Base-by-base conservation (phyloP, 2,113 vertebrate species). In the Meles meles region DNA sequence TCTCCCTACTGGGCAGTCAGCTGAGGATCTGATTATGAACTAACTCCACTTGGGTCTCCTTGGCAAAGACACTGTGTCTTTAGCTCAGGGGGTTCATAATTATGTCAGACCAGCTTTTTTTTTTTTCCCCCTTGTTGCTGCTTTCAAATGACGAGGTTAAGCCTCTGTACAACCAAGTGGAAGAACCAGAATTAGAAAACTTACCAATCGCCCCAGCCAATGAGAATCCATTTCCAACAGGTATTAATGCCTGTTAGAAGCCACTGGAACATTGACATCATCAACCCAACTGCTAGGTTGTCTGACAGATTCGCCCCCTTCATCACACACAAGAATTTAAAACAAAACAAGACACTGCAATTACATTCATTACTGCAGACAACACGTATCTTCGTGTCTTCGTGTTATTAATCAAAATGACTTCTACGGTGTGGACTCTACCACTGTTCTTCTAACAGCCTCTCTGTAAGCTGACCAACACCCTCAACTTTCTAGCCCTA, bases 151-250 rank as follows among this genome's bases (percentile, higher is more conserved):
- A 90, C 91, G 86, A 92, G 25, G 27, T 44, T 52, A 94, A 90
- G 55, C 44, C 74, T 96, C 27, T 82, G 0, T 55, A 88, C 13
- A 37, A 95, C 6, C 39, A 89, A 96, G 86, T 42, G 65, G 34
- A 47, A 94, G 63, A 88, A 94, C 37, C 52, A 67, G 61, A 97
- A 97, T 47, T 76, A 95, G 90, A 93, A 95, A 97, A 94, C 72
- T 94, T 67, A 82, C 84, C 93, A 88, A 96, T 57, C 3, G 18
- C 37, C 67, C 92, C 44, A 82, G 96, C 39, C 96, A 52, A 31
- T 6, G 49, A 96, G 80, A 94, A 85, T 95, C 79, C 94, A 93
- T 83, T 97, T 88, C 96, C 96, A 95, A 97, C 52, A 76, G 42
- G 82, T 79, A 93, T 77, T 76, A 95, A 77, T 2, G 23, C 91